Evolutionary conservation across 2,888 invertebrate genomes (phyloP), one percentile per base, ranked within the genome.

Genomic region (Halictus ligatus): DNA sequence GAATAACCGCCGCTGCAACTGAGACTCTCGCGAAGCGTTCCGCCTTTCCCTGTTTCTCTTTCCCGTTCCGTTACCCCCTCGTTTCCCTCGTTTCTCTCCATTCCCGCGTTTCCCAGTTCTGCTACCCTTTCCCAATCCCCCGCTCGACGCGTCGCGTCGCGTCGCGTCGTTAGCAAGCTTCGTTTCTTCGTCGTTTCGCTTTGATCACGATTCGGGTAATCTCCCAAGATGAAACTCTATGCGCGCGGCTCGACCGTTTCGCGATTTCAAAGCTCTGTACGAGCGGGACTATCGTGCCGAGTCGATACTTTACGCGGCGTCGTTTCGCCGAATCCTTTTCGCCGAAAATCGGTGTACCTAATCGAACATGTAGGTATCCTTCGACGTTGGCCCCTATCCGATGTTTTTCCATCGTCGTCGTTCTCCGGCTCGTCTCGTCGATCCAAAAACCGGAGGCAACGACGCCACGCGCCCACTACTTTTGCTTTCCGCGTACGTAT

Each of bases 151-250:
- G 35, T 54, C 54, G 54, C 54, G 43, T 40, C 8, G 40, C 40
- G 40, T 43, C 7, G 43, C 43, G n/a, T 84, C 80, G 85, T 80
- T 85, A 84, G 64, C 60, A 48, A 73, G 67, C 85, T 79, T 80
- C 79, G 85, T 83, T 84, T 83, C 91, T 81, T 85, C 86, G 78
- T 72, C 80, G 77, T 77, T 88, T 74, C 86, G 73, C 87, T 90
- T 89, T 83, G 84, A 90, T 90, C 88, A 81, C 75, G 84, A 88
- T 60, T 84, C 83, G 78, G 80, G 84, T 85, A 90, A 90, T 89
- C 84, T 84, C 69, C 83, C 72, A 78, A 90, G 89, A 89, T 84
- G 87, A 85, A 81, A 86, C 79, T 87, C 78, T 87, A 83, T 80
- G 83, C 87, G 72, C 73, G 72, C 73, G 29, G 29, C 54, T 71